phyloP scores from a whole-genome alignment of 2,888 invertebrate species.

The Embidobia sp. region DNA sequence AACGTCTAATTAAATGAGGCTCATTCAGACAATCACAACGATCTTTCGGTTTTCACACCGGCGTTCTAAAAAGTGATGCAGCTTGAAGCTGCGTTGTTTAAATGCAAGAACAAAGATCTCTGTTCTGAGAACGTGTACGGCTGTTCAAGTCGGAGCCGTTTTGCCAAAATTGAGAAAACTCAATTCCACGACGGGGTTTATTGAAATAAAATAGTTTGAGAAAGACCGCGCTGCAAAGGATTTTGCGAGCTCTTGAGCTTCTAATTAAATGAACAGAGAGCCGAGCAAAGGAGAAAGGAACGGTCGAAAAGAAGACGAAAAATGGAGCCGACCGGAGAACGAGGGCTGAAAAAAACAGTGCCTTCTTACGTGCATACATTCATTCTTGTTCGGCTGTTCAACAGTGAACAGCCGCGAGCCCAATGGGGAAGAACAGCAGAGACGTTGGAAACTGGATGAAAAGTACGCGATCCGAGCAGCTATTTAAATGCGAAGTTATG shows the following conservation, averaged over 20 bases:
- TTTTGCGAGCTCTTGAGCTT: slow-evolving; percentile 57
- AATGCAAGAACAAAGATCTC: slow-evolving; percentile 13
- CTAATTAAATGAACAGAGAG: slow-evolving; percentile 56
- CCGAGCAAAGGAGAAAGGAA: slow-evolving; percentile 45
- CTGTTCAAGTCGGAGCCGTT: slow-evolving; percentile 22
- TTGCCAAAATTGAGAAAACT: slow-evolving; percentile 42
- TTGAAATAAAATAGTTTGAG: slow-evolving; percentile 38
- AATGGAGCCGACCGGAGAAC: slow-evolving; percentile 36
- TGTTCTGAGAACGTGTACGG: slow-evolving; percentile 2
- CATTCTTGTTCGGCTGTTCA: slow-evolving; percentile 35
- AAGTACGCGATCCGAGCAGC: slow-evolving; percentile 39
- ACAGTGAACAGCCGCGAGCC: slow-evolving; percentile 18
- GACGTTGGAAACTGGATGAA: slow-evolving; percentile 40
- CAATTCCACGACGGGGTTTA: slow-evolving; percentile 27
- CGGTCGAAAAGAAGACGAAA: slow-evolving; percentile 53
- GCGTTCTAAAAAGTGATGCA: not conserved
- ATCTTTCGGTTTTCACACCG: not conserved
- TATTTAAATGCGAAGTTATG: slow-evolving; percentile 46
- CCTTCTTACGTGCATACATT: slow-evolving; percentile 51
- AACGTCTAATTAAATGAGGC: not conserved
- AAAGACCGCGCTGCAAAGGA: slow-evolving; percentile 42
- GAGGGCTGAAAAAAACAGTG: slow-evolving; percentile 49
- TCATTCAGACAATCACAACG: not conserved
- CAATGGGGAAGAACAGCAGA: slow-evolving; percentile 41
- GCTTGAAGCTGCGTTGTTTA: too few species aligned